Evolutionary conservation across 1,140 invertebrate genomes (phyloP), one percentile per base, ranked within the genome.

Genomic region (Leguminivora glycinivorella): DNA sequence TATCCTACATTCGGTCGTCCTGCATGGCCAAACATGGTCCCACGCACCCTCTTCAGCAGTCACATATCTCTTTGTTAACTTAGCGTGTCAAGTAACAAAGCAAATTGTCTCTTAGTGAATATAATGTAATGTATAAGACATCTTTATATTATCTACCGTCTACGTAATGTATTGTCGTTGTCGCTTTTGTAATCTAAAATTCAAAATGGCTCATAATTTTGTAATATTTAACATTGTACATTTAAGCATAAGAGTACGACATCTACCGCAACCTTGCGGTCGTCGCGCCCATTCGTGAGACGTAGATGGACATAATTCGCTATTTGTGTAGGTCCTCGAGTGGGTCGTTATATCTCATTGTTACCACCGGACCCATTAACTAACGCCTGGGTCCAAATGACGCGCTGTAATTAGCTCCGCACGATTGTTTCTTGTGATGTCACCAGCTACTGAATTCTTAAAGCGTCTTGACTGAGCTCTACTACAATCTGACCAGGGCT

Each of bases 341-440:
- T 84, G 79, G 83, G 84, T 78, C 77, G 77, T 77, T 79, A 81
- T 82, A 78, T 82, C 73, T 69, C 78, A 82, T 83, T 87, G 81
- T 81, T 78, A 72, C 70, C 43, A 69, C 43, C 38, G 72, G 77
- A 75, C 71, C 74, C 73, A 81, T 80, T 80, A 80, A 74, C 69
- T 70, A 73, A 68, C 25, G 72, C 58, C 68, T 71, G 72, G 67
- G 76, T 67, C 71, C 25, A 72, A 76, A 70, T 68, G 38, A 71
- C 60, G 34, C 69, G 67, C 68, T 74, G 70, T 72, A 75, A 77
- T 76, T 78, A 75, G 77, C 75, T 67, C 70, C 67, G 68, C 67
- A 73, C 70, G 58, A 75, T 75, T 75, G 74, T 60, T 72, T 70
- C 74, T 70, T 75, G 71, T 74, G 74, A 75, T 74, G 70, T 77